Evolutionary conservation across 2,888 invertebrate genomes (phyloP).

Genomic region (Cerastis leucographa): DNA sequence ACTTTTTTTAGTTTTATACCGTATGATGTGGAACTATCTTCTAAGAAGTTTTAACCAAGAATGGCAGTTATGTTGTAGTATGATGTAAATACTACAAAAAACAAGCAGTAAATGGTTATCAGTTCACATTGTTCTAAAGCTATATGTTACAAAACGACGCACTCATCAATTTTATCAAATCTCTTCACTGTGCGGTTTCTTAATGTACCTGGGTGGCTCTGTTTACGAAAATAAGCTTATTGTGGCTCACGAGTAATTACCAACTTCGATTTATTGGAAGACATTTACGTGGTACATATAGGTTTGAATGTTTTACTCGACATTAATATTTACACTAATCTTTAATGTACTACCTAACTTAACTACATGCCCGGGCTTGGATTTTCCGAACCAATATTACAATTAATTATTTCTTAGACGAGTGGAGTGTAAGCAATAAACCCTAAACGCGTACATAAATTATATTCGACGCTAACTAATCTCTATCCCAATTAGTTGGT

Average conservation of each 20-base stretch:
- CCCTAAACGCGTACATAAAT: background rate
- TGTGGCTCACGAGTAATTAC: slow-evolving; percentile 36
- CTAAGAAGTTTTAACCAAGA: background rate
- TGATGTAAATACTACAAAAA: background rate
- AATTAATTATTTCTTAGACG: slow-evolving; percentile 4
- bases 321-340: slow-evolving; percentile 2
- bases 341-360: background rate
- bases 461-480: background rate
- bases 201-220: background rate
- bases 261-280: slow-evolving; percentile 35
- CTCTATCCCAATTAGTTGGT: background rate
- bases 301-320: background rate
- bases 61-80: background rate
- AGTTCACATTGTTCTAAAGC: slow-evolving; percentile 3
- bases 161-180: slow-evolving; percentile 35
- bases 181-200: slow-evolving; percentile 14
- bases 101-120: background rate
- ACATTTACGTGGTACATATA: slow-evolving; percentile 14
- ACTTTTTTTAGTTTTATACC: background rate
- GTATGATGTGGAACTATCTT: background rate
- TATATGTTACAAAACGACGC: background rate
- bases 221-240: slow-evolving; percentile 21
- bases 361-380: background rate
- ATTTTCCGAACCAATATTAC: too few relatives aligned
- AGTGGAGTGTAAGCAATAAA: too few relatives aligned